Conservation (phyloP, 2,888 invertebrate genomes). For the Chironomus riparius region DNA sequence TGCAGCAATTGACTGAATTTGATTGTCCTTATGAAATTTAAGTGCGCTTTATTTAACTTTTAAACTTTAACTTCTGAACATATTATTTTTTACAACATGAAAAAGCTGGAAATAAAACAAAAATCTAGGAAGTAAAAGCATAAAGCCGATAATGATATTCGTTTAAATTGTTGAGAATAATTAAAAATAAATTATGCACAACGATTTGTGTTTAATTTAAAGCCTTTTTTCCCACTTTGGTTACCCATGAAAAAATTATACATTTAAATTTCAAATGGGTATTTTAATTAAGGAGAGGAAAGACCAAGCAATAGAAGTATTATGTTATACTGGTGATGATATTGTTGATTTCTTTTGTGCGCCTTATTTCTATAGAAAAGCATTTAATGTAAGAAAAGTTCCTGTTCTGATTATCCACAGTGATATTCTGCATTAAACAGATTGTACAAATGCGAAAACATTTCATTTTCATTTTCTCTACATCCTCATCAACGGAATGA, state of each 20-base stretch:
- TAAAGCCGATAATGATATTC: slow-evolving; percentile 18
- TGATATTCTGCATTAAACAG: not conserved
- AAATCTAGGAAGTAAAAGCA: not conserved
- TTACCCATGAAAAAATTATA: not conserved
- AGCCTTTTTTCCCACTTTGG: not conserved
- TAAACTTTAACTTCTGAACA: too few relatives aligned
- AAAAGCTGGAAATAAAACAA: not conserved
- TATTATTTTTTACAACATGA: not conserved
- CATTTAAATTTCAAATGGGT: not conserved
- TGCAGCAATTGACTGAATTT: too few relatives aligned
- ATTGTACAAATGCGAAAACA: not conserved
- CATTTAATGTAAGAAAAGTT: not conserved
- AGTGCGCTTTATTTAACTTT: too few relatives aligned
- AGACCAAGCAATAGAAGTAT: not conserved
- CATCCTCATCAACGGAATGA: not conserved
- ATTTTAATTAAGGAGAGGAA: not conserved
- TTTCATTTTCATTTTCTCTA: too few relatives aligned
- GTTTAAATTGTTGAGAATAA: slow-evolving; percentile 18
- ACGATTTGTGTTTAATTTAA: slow-evolving; percentile 14
- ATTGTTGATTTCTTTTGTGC: not conserved
- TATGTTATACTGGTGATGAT: not conserved
- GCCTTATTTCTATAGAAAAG: too few relatives aligned
- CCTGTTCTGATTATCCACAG: not conserved
- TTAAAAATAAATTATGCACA: slow-evolving; percentile 25
- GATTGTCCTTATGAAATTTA: too few relatives aligned